Evolutionary conservation across 2,113 vertebrate species (phyloP).

Genomic region (Poicephalus gulielmi): DNA sequence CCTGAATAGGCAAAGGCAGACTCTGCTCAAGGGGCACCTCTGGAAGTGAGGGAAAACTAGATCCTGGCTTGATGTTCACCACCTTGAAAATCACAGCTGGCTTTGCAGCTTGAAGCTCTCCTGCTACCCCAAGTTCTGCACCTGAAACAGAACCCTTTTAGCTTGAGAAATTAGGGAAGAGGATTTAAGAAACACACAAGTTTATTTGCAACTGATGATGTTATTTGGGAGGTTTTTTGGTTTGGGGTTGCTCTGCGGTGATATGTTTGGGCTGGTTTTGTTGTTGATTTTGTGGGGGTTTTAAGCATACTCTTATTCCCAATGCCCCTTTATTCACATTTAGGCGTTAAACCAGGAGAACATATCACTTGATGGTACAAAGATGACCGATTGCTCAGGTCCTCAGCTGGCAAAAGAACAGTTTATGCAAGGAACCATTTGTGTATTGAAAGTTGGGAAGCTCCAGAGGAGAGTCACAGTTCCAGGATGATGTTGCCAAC

Average conservation of each 20-base stretch:
- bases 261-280: background rate
- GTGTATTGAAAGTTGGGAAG: background rate
- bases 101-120: background rate
- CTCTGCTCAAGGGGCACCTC: background rate
- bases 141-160: background rate
- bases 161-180: background rate
- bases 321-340: background rate
- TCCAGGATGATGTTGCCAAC: background rate
- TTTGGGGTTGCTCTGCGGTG: fast-evolving
- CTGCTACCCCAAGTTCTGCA: background rate
- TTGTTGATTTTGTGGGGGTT: background rate
- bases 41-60: background rate
- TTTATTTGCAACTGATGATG: background rate
- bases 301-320: background rate
- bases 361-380: background rate
- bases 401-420: background rate
- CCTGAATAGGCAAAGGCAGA: background rate
- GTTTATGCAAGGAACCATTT: background rate
- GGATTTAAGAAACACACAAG: background rate
- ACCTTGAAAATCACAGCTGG: background rate
- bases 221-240: background rate
- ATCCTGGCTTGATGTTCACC: background rate
- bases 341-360: background rate
- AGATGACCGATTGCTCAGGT: background rate
- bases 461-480: background rate